phyloP scores from a whole-genome alignment of 2,113 vertebrate genomes.

The Albula goreensis region DNA sequence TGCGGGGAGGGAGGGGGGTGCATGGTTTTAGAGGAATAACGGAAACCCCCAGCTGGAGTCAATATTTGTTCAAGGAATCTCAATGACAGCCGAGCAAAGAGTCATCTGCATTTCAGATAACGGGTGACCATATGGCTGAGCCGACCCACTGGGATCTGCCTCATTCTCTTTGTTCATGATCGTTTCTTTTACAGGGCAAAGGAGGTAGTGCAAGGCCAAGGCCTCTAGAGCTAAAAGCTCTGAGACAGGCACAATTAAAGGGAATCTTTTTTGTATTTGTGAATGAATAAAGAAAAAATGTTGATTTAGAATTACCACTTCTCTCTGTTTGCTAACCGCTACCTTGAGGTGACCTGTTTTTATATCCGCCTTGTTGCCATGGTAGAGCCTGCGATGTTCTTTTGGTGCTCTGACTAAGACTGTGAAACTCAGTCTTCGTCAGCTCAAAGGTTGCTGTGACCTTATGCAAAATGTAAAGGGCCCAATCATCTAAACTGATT shows the following conservation, averaged over 20 bases:
- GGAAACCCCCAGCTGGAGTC: slow-evolving; percentile 29
- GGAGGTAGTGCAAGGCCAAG: neutral
- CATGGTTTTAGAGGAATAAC: slow-evolving; percentile 21
- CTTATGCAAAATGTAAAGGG: neutral
- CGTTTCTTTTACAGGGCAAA: slow-evolving; percentile 15
- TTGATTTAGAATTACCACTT: neutral
- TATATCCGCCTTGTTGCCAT: slow-evolving; percentile 54
- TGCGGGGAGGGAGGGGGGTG: slow-evolving; percentile 12
- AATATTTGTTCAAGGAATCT: slow-evolving; percentile 34
- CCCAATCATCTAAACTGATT: too few relatives aligned
- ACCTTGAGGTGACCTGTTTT: slow-evolving; percentile 48
- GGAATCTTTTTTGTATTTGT: slow-evolving; percentile 8
- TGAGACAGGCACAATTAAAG: neutral
- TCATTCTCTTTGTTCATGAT: slow-evolving; percentile 25
- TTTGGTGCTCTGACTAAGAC: slow-evolving; percentile 35
- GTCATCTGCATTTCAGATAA: slow-evolving; percentile 39
- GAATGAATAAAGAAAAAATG: neutral
- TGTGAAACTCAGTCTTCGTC: slow-evolving; percentile 37
- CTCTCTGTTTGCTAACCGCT: neutral
- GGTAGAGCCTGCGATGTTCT: slow-evolving; percentile 45
- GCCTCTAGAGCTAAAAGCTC: neutral
- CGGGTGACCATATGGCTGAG: slow-evolving; percentile 29
- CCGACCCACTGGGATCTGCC: slow-evolving; percentile 21
- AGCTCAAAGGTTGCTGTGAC: neutral
- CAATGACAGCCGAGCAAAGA: slow-evolving; percentile 24